These are phyloP conservation scores for Drosophila suzukii DNA, from an alignment of 1,140 invertebrate species.

Conservation along the genomic window DNA sequence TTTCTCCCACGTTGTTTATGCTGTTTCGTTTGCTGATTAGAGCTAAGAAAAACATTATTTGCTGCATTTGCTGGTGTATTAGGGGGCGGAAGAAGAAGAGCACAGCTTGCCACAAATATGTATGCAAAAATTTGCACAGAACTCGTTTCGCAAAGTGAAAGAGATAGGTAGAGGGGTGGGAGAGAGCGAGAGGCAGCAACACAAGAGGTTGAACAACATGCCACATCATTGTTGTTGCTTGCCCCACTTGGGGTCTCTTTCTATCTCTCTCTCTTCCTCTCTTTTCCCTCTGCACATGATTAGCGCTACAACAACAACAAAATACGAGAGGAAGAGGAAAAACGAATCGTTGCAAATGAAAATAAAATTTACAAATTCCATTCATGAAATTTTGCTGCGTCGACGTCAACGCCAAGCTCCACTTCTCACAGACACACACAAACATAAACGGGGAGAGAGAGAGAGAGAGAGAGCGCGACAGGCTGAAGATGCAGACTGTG, in stretches of 20 bases:
- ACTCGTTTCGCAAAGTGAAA: slow-evolving; percentile 50
- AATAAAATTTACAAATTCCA: slow-evolving; percentile 83
- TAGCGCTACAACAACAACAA: slow-evolving; percentile 57
- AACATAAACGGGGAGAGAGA: neutral
- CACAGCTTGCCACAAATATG: slow-evolving; percentile 38
- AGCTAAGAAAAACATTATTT: slow-evolving; percentile 32
- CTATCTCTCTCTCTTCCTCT: slow-evolving; percentile 4
- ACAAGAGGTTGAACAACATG: slow-evolving; percentile 46
- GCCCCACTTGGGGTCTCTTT: slow-evolving; percentile 58
- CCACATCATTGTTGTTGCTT: slow-evolving; percentile 60
- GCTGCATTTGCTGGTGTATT: slow-evolving; percentile 9
- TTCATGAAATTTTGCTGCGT: slow-evolving; percentile 81
- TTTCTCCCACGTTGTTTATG: slow-evolving; percentile 10
- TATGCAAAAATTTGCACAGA: slow-evolving; percentile 50
- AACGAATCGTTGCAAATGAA: slow-evolving; percentile 73
- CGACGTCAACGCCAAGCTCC: slow-evolving; percentile 44
- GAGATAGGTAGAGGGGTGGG: neutral
- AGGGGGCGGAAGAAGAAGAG: slow-evolving; percentile 9
- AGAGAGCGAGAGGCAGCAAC: neutral
- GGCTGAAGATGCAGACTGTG: slow-evolving; percentile 26
- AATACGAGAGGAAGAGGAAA: slow-evolving; percentile 37
- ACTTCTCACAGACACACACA: slow-evolving; percentile 30
- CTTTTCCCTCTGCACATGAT: slow-evolving; percentile 63
- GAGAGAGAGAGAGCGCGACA: slow-evolving; percentile 4
- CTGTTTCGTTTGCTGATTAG: slow-evolving; percentile 38